A percentile compares a stretch with the other conserved stretches of the same genome.
These are phyloP conservation scores for Puffinus mauretanicus DNA, from an alignment of 2,113 vertebrate genomes.

Conservation along the genomic window DNA sequence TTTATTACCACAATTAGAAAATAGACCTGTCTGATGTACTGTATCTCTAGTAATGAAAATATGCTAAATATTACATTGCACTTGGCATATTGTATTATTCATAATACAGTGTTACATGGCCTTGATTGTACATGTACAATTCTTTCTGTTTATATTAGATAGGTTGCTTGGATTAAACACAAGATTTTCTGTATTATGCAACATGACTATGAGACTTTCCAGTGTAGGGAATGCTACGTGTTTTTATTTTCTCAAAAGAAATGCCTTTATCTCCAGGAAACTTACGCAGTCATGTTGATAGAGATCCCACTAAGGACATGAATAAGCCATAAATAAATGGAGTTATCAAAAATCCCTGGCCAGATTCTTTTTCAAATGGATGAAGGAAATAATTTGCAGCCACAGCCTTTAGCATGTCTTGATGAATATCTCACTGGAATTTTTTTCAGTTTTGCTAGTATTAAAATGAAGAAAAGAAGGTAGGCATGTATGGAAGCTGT, in stretches of 20 bases:
- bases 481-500: neutral
- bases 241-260: neutral
- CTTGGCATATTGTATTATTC: neutral
- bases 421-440: neutral
- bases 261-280: neutral
- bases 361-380: neutral
- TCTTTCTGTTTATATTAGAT: neutral
- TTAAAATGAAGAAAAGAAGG: neutral
- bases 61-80: neutral
- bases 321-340: neutral
- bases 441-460: neutral
- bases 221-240: neutral
- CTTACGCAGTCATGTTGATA: neutral
- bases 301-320: neutral
- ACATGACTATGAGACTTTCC: neutral
- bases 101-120: neutral
- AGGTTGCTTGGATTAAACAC: neutral
- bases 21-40: neutral
- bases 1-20: neutral
- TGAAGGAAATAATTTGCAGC: neutral
- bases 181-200: neutral
- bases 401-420: neutral
- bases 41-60: neutral
- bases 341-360: neutral
- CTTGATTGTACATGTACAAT: neutral